Evolutionary conservation across 2,113 vertebrate species (phyloP).

Genomic region (Oreochromis tanganicae): DNA sequence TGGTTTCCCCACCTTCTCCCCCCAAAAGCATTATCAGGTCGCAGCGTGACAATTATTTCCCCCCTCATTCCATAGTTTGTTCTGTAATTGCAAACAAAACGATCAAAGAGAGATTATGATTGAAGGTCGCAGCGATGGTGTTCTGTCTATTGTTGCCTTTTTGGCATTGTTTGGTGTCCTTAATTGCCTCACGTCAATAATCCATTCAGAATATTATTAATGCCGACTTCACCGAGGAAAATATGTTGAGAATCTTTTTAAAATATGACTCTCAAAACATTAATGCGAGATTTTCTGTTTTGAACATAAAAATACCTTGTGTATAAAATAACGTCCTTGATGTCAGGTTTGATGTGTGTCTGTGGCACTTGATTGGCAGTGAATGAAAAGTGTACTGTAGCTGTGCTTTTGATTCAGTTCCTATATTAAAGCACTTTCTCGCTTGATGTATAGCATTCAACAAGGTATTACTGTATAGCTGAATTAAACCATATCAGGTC

Average conservation of each 20-base stretch:
- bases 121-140: neutral
- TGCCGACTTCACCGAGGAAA: neutral
- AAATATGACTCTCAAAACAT: neutral
- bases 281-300: neutral
- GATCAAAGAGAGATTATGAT: slow-evolving; percentile 17
- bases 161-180: neutral
- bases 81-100: slow-evolving; percentile 30
- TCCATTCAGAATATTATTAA: neutral
- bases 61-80: slow-evolving; percentile 5
- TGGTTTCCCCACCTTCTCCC: neutral
- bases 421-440: slow-evolving; percentile 9
- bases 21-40: neutral
- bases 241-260: neutral
- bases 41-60: slow-evolving; percentile 27
- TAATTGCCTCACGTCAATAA: neutral
- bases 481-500: neutral
- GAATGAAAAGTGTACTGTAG: neutral
- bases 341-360: neutral
- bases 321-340: neutral
- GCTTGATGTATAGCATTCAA: neutral
- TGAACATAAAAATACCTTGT: neutral
- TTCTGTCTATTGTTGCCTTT: neutral
- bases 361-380: neutral
- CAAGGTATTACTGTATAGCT: neutral
- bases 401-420: neutral